Conservation (phyloP, 2,888 invertebrate species). For the Plusia festucae region DNA sequence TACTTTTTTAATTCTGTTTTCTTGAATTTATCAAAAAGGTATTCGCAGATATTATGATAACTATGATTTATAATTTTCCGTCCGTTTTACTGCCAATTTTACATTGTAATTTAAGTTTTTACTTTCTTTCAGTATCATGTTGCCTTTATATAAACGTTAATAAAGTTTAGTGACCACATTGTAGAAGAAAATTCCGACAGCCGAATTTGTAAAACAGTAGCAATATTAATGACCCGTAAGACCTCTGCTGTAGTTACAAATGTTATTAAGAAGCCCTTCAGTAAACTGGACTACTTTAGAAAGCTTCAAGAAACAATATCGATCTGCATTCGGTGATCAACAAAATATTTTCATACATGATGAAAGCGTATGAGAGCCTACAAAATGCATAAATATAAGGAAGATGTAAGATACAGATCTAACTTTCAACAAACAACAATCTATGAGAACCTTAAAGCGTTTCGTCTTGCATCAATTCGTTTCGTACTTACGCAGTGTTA, state of each 20-base stretch:
- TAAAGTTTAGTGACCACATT: conserved; percentile 16
- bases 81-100: not conserved
- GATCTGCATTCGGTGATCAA: conserved; percentile 74
- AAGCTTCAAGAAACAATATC: conserved; percentile 69
- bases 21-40: not conserved
- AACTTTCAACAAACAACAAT: conserved; percentile 81
- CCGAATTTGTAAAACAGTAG: conserved; percentile 42
- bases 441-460: conserved; percentile 82
- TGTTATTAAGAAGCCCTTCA: conserved; percentile 71
- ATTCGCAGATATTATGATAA: not conserved
- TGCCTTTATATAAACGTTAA: not conserved
- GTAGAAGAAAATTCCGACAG: conserved; percentile 26
- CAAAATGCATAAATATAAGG: conserved; percentile 80
- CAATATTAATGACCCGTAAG: conserved; percentile 60
- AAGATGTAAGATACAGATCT: conserved; percentile 78
- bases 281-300: conserved; percentile 64
- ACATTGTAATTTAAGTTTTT: not conserved
- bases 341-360: conserved; percentile 71
- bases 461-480: conserved; percentile 82
- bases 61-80: not conserved
- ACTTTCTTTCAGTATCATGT: not conserved
- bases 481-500: conserved; percentile 84
- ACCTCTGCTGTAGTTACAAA: conserved; percentile 61
- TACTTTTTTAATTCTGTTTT: not conserved
- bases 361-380: conserved; percentile 77